phyloP scores from a whole-genome alignment of 2,888 invertebrate species.

The Liopterus haemorrhoidalis region DNA sequence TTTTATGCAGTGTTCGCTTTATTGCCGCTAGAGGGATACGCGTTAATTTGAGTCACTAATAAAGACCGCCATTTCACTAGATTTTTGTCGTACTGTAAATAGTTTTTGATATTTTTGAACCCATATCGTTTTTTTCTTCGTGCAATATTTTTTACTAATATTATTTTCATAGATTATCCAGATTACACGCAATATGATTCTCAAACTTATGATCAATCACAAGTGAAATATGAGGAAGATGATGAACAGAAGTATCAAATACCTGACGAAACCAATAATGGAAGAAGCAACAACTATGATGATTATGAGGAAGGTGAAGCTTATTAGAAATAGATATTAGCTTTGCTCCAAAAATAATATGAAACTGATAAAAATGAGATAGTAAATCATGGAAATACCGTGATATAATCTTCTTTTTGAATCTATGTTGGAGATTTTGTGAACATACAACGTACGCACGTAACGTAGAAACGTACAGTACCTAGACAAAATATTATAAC shows the following conservation, averaged over 20 bases:
- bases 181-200: slow-evolving; percentile 58
- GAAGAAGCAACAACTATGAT: slow-evolving; percentile 42
- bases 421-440: too few relatives aligned
- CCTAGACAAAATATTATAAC: too few relatives aligned
- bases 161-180: slow-evolving; percentile 58
- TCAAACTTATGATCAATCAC: slow-evolving; percentile 55
- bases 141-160: slow-evolving; percentile 11
- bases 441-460: too few relatives aligned
- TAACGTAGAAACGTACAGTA: too few relatives aligned
- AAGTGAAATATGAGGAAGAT: slow-evolving; percentile 63
- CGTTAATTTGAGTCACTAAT: too few relatives aligned
- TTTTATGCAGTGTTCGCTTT: slow-evolving; percentile 11
- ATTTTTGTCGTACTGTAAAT: slow-evolving; percentile 15
- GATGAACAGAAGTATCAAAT: slow-evolving; percentile 71
- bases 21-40: slow-evolving; percentile 18
- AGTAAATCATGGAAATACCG: too few relatives aligned
- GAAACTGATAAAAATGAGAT: too few relatives aligned
- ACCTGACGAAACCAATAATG: slow-evolving; percentile 46
- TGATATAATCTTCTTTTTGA: too few relatives aligned
- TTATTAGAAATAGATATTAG: too few relatives aligned
- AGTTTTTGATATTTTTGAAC: slow-evolving; percentile 14
- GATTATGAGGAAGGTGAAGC: slow-evolving; percentile 47
- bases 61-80: slow-evolving; percentile 16
- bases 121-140: slow-evolving; percentile 2
- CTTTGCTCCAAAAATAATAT: too few relatives aligned